Evolutionary conservation across 2,797 vertebrate species (phyloP).

Genomic region (Lepus oiostolus): DNA sequence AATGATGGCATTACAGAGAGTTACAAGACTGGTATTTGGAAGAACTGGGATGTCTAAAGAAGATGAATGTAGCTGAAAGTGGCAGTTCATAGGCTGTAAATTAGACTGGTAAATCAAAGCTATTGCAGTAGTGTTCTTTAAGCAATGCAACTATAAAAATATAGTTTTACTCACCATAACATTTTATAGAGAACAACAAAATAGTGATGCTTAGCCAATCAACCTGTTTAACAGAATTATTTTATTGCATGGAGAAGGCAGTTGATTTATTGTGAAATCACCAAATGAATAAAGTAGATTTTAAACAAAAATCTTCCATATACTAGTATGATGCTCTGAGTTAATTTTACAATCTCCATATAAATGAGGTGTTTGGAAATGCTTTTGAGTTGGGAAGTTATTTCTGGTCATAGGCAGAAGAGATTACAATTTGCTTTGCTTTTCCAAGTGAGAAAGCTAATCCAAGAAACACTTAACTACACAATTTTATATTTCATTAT

Average conservation of each 20-base stretch:
- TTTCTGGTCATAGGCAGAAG: not conserved
- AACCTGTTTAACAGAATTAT: constrained; percentile 74
- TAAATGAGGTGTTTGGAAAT: constrained; percentile 39
- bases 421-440: not conserved
- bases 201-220: constrained; percentile 65
- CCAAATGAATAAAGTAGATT: constrained; percentile 59
- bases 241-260: constrained; percentile 62
- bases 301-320: constrained; percentile 46
- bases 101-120: constrained; percentile 87
- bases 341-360: constrained; percentile 42
- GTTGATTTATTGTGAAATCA: constrained; percentile 79
- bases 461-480: not conserved
- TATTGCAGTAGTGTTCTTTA: constrained; percentile 68
- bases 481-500: constrained; percentile 15
- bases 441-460: not conserved
- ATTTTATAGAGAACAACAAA: constrained; percentile 80
- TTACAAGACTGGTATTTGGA: constrained; percentile 82
- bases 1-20: constrained; percentile 68
- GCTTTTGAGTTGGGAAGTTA: not conserved
- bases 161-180: constrained; percentile 84
- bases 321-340: not conserved
- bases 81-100: constrained; percentile 82
- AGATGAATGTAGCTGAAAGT: constrained; percentile 82
- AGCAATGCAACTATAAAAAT: constrained; percentile 80
- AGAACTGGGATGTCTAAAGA: constrained; percentile 79